Evolutionary conservation across 2,888 invertebrate genomes (phyloP), one percentile per base, ranked within the genome.

Genomic region (Habroteleia sp.): DNA sequence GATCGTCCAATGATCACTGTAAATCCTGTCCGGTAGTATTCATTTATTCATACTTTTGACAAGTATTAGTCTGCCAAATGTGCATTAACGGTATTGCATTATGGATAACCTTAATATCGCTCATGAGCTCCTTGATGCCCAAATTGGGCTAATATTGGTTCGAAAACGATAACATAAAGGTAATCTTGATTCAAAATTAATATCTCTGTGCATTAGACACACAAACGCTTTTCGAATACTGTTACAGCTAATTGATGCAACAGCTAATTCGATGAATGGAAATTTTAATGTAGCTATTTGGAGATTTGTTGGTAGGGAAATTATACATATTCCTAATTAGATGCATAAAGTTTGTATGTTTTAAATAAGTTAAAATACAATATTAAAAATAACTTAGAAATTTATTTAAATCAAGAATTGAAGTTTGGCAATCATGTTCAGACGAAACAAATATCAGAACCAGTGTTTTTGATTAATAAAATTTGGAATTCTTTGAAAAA

Each of bases 11-110:
- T 41, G 48, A 25, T 23, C 31, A 10, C 16, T 31, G 56, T 27
- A 42, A 58, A 58, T 68, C 23, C 41, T 16, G 39, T 8, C 17
- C 29, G 1, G 8, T 1, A 7, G 11, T 0, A 20, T 50, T 60
- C 29, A 60, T 58, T n/a, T 56, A 68, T 58, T 68, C 17, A 56
- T 58, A 41, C 14, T 50, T 58, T 58, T 42, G 50, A 27, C 44
- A 3, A 31, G 10, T 56, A 41, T 42, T 25, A 68, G 23, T 35
- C 23, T 5, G 14, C 14, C 42, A 29, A 46, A 56, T 39, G 56
- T 48, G 27, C 41, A 56, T 68, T 68, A 56, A 41, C 48, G 10
- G 1, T 8, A 25, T 48, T 56, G 41, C 37, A 56, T 68, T 56
- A 68, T 56, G 11, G 7, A 58, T 41, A 14, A 1, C 27, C 20